Evolutionary conservation across 2,113 vertebrate species (phyloP).

Genomic region (Gopherus evgoodei): DNA sequence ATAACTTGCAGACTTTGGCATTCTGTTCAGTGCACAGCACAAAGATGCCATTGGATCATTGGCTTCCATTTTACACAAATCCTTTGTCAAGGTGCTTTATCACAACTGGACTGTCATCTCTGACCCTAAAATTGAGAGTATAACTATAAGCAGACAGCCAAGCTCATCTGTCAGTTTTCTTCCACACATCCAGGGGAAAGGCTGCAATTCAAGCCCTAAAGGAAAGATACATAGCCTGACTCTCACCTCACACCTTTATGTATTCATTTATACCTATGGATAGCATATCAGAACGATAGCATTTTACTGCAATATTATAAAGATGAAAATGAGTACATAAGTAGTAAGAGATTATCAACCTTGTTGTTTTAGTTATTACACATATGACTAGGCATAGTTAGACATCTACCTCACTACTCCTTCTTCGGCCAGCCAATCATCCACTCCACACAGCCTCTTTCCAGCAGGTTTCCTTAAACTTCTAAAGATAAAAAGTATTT

Average conservation of each 20-base stretch:
- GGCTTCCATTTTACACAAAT: background rate
- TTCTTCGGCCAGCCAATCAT: background rate
- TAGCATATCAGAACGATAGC: background rate
- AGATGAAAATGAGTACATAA: background rate
- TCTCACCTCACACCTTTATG: background rate
- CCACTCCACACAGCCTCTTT: background rate
- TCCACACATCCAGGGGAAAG: background rate
- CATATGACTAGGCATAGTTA: background rate
- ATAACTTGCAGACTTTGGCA: background rate
- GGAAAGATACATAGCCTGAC: background rate
- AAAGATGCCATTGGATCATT: background rate
- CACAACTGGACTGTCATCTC: background rate
- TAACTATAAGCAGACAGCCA: background rate
- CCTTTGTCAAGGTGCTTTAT: background rate
- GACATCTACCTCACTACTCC: background rate
- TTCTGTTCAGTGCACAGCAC: background rate
- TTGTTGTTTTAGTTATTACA: background rate
- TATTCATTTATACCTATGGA: background rate
- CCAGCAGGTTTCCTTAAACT: background rate
- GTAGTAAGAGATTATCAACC: background rate
- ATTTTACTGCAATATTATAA: background rate
- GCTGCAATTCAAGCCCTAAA: background rate
- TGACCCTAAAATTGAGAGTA: background rate
- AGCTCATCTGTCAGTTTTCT: background rate
- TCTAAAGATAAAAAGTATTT: background rate